Evolutionary conservation across 2,888 invertebrate species (phyloP), one percentile per base, ranked within the genome.

Genomic region (Pterostichus niger): DNA sequence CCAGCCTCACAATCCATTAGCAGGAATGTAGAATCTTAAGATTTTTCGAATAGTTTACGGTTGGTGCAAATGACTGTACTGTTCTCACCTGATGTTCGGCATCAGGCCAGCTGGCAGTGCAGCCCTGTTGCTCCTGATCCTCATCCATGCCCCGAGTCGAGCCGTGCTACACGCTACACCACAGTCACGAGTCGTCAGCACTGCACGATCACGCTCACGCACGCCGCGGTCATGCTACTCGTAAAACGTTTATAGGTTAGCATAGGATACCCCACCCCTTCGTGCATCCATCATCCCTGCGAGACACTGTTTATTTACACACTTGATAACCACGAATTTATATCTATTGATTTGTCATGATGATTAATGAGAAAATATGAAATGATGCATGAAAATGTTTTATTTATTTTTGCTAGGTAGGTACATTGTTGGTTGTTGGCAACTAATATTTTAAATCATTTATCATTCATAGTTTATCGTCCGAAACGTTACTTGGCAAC

Each of bases 71-170:
- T 40, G 40, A 40, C 40, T 7, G 9, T 15, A 13, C 6, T 17
- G 9, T 13, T 83, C 85, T 86, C 85, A 89, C 89, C 89, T 89
- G 89, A 85, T 88, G 87, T 84, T 88, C 88, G 77, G 88, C 87
- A 86, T 89, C 88, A 76, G 88, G 88, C 88, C 88, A 89, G 85
- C 87, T 88, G 24, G 87, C 87, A 71, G 87, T 87, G 85, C 87
- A 89, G 84, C 88, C 88, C 85, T 87, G 87, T 83, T 86, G 86
- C 85, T 87, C 87, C 83, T 85, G 85, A 76, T 87, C 87, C 44
- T 85, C 85, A 83, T 85, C 84, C 85, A 85, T 85, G 81, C 49
- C 52, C 75, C 31, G 24, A 24, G 13, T 33, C 6, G 64, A 64
- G 35, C 64, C 64, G 64, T 35, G 33, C 59, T 24, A 17, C 11